Evolutionary conservation across 1,140 invertebrate genomes (phyloP).

Genomic region (Euura lappo): DNA sequence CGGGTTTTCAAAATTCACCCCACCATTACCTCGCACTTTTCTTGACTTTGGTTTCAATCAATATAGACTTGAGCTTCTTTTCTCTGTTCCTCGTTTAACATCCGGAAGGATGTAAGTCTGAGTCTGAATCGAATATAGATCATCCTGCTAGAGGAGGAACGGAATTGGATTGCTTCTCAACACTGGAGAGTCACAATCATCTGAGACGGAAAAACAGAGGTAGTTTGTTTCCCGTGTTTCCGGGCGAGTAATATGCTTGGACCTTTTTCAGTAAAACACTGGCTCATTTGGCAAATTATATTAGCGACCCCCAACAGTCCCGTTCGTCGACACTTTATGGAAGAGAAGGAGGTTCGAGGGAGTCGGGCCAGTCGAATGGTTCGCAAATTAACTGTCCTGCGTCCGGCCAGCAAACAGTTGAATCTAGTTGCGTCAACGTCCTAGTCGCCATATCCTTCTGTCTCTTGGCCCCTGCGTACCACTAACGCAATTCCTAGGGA

Average conservation of each 20-base stretch:
- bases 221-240: neutral
- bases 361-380: neutral
- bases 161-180: too few relatives aligned
- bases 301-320: conserved; percentile 1
- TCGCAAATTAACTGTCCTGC: conserved; percentile 1
- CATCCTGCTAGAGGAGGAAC: too few relatives aligned
- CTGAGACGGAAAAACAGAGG: neutral
- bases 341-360: neutral
- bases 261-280: neutral
- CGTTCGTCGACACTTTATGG: neutral
- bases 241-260: neutral
- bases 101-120: too few relatives aligned
- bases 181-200: neutral
- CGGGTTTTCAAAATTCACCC: too few relatives aligned
- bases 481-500: conserved; percentile 6
- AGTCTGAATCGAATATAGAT: too few relatives aligned
- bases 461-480: neutral
- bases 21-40: too few relatives aligned
- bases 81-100: too few relatives aligned
- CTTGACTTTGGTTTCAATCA: too few relatives aligned
- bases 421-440: conserved; percentile 6
- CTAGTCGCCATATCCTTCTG: neutral
- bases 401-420: conserved; percentile 4
- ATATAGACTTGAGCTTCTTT: too few relatives aligned
- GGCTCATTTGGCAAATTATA: conserved; percentile 1